phyloP scores from a whole-genome alignment of 1,140 invertebrate species.

The Cyclina sinensis region DNA sequence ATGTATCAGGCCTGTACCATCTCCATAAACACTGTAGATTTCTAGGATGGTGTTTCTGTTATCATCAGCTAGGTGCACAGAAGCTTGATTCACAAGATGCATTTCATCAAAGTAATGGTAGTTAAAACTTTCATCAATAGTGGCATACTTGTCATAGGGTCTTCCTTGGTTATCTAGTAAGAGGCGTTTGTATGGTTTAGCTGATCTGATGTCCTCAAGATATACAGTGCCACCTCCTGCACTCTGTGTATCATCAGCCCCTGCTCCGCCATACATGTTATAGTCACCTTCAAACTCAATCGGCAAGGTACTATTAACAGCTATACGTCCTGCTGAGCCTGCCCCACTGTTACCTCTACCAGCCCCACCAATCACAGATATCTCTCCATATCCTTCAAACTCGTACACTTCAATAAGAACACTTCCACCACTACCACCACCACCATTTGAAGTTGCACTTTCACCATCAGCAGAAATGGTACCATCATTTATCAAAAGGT shows the following conservation, averaged over 20 bases:
- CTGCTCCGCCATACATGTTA: conserved; percentile 73
- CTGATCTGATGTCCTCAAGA: conserved; percentile 73
- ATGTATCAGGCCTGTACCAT: conserved; percentile 77
- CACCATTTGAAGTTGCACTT: neutral
- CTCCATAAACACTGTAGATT: conserved; percentile 71
- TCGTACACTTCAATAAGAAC: conserved; percentile 71
- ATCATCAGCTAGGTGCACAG: conserved; percentile 72
- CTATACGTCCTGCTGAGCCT: conserved; percentile 78
- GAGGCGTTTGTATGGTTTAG: conserved; percentile 69
- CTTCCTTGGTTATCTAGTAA: conserved; percentile 76
- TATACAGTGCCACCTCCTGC: conserved; percentile 80
- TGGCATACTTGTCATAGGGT: conserved; percentile 76
- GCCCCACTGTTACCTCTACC: conserved; percentile 71
- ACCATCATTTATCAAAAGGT: conserved; percentile 35
- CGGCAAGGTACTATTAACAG: conserved; percentile 69
- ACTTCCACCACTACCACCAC: conserved; percentile 41
- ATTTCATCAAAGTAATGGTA: conserved; percentile 79
- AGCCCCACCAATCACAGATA: conserved; percentile 76
- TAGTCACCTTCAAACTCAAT: conserved; percentile 76
- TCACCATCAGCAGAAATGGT: conserved; percentile 41
- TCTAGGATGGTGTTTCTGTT: conserved; percentile 65
- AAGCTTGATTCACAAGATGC: conserved; percentile 74
- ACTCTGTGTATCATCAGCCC: conserved; percentile 58
- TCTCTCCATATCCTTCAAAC: conserved; percentile 78
- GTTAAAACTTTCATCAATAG: conserved; percentile 72